Evolutionary conservation across 2,113 vertebrate genomes (phyloP).

Genomic region (Prolemur simus): DNA sequence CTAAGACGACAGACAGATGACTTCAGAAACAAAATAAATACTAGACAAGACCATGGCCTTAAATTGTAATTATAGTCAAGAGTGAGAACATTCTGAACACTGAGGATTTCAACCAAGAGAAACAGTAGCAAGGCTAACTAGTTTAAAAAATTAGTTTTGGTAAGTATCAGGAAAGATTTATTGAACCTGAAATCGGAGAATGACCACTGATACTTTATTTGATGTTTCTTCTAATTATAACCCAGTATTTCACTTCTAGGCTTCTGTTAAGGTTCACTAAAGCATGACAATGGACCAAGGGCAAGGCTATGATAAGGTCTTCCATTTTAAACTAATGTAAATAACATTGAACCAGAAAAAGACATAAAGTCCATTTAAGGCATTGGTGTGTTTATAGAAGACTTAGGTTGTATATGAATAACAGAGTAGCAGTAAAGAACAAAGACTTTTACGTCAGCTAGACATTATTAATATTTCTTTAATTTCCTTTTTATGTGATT

Average conservation of each 20-base stretch:
- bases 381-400: not conserved
- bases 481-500: not conserved
- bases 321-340: slow-evolving; percentile 34
- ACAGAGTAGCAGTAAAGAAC: not conserved
- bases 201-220: not conserved
- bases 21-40: slow-evolving; percentile 44
- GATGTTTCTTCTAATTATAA: not conserved
- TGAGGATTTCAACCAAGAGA: slow-evolving; percentile 5
- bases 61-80: not conserved
- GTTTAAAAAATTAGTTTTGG: not conserved
- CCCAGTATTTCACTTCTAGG: not conserved
- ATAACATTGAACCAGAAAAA: not conserved
- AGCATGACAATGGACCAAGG: not conserved
- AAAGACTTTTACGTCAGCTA: not conserved
- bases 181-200: slow-evolving; percentile 40
- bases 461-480: not conserved
- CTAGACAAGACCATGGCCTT: not conserved
- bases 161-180: not conserved
- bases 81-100: not conserved
- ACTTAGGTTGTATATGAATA: not conserved
- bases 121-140: not conserved
- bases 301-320: not conserved
- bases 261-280: slow-evolving; percentile 2
- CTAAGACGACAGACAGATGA: not conserved
- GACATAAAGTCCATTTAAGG: not conserved